These are phyloP conservation scores for Dasysyrphus albostriatus DNA, from an alignment of 2,888 invertebrate species.

Conservation along the genomic window DNA sequence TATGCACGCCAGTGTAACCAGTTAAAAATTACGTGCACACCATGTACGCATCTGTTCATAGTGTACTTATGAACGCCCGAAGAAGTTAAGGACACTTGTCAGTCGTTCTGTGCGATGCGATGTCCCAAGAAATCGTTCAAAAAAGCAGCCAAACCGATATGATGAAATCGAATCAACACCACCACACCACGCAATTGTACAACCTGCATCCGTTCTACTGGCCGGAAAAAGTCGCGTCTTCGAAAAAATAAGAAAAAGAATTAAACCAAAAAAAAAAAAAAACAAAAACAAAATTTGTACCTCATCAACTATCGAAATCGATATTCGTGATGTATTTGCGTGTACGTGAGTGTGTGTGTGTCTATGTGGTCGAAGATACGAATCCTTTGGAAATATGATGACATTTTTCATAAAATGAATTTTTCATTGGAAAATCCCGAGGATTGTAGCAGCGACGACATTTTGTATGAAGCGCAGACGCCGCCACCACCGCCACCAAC, in stretches of 20 bases:
- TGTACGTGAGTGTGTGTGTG: slow-evolving; percentile 11
- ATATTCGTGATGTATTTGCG: slow-evolving; percentile 32
- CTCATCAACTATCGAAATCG: slow-evolving; percentile 38
- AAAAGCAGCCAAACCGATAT: slow-evolving; percentile 46
- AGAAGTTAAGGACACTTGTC: slow-evolving; percentile 11
- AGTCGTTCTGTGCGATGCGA: not conserved
- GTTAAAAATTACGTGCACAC: slow-evolving; percentile 58
- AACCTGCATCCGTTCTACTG: slow-evolving; percentile 45
- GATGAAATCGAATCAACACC: slow-evolving; percentile 72
- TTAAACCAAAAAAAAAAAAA: not conserved
- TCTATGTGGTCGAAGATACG: slow-evolving; percentile 13
- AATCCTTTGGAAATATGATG: slow-evolving; percentile 68
- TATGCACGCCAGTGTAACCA: slow-evolving; percentile 46
- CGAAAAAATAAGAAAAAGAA: slow-evolving; percentile 6
- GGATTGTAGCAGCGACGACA: slow-evolving; percentile 39
- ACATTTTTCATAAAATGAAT: slow-evolving; percentile 70
- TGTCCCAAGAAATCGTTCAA: slow-evolving; percentile 25
- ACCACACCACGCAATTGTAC: slow-evolving; percentile 37
- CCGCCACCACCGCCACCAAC: slow-evolving; percentile 22
- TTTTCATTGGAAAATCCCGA: slow-evolving; percentile 72
- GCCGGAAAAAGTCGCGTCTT: slow-evolving; percentile 29
- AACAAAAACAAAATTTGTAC: slow-evolving; percentile 18
- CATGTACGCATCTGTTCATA: slow-evolving; percentile 55
- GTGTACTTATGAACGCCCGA: slow-evolving; percentile 20
- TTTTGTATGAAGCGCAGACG: slow-evolving; percentile 46